Evolutionary conservation across 2,888 invertebrate species (phyloP).

Genomic region (Coelinius sp.): DNA sequence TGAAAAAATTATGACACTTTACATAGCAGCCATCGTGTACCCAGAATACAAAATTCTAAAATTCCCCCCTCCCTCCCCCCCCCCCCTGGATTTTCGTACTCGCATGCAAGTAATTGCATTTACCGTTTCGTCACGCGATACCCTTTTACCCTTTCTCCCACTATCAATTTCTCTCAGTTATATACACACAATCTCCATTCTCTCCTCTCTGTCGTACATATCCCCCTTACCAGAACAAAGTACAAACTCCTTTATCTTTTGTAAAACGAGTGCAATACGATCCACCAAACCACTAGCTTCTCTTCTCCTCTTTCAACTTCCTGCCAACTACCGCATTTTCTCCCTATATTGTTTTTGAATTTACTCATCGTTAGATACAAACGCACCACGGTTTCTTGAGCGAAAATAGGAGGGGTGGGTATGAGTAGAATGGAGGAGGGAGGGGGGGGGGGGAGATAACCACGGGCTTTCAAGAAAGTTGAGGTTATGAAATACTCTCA

Average conservation of each 20-base stretch:
- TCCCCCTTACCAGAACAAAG: not conserved
- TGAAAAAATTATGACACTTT: too few relatives aligned
- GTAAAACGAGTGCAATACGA: constrained; percentile 18
- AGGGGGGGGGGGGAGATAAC: constrained; percentile 1
- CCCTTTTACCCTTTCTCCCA: not conserved
- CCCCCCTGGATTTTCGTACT: constrained; percentile 40
- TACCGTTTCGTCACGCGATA: constrained; percentile 48
- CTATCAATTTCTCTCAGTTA: constrained; percentile 1
- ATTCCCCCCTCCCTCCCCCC: too few relatives aligned
- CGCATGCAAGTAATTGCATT: constrained; percentile 50
- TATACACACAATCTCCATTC: constrained; percentile 18
- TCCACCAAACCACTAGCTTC: constrained; percentile 10
- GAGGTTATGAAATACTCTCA: constrained; percentile 15
- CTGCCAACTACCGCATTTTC: constrained; percentile 4
- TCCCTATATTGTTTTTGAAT: not conserved
- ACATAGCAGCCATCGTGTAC: too few relatives aligned
- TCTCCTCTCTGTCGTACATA: constrained; percentile 11
- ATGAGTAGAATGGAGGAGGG: too few relatives aligned
- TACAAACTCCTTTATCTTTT: constrained; percentile 5
- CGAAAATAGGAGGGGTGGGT: not conserved
- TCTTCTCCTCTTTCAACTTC: not conserved
- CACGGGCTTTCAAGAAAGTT: constrained; percentile 8
- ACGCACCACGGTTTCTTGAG: not conserved
- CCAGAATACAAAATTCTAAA: constrained; percentile 36
- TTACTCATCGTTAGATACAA: not conserved